A percentile compares a stretch with the other conserved stretches of the same genome.
Conservation (phyloP, 2,797 vertebrate genomes). For the Thaleichthys pacificus region DNA sequence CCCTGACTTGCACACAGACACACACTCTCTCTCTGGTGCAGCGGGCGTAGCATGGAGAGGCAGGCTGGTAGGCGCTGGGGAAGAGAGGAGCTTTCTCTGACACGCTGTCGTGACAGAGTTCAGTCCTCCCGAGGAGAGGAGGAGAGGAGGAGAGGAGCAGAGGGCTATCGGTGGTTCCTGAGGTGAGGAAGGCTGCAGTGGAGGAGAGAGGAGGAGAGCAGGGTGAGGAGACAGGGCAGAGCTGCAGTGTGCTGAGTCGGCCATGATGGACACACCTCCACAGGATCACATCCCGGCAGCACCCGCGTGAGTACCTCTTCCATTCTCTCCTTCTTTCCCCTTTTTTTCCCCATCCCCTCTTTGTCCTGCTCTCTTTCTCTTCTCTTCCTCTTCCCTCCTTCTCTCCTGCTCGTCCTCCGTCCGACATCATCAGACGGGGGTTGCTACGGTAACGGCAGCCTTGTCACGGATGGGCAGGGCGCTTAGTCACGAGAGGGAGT, state of each 20-base stretch:
- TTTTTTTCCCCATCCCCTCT: not conserved
- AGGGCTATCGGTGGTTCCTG: not conserved
- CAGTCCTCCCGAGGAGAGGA: not conserved
- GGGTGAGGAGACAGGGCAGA: not conserved
- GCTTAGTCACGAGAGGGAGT: conserved; percentile 1
- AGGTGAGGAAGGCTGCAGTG: not conserved
- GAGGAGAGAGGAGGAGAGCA: not conserved
- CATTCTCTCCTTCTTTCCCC: not conserved
- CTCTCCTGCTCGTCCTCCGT: conserved; percentile 53
- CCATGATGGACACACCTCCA: conserved; percentile 54
- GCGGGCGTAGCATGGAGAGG: not conserved
- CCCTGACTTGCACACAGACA: not conserved
- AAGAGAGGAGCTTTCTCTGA: not conserved
- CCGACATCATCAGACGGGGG: conserved; percentile 50
- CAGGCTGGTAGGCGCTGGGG: not conserved
- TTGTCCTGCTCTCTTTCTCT: no score
- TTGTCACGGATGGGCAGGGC: conserved; percentile 58
- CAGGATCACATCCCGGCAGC: conserved; percentile 47
- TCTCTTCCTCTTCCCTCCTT: not conserved
- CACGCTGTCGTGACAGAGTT: not conserved
- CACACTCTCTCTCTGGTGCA: not conserved
- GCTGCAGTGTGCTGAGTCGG: conserved; percentile 7
- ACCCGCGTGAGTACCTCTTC: conserved; percentile 52
- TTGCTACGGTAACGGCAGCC: conserved; percentile 77
- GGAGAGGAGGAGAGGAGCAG: not conserved